Percentiles rank a stretch among this genome's conserved stretches.
Evolutionary conservation across 2,797 vertebrate genomes (phyloP).

Genomic region (Caiman crocodilus): DNA sequence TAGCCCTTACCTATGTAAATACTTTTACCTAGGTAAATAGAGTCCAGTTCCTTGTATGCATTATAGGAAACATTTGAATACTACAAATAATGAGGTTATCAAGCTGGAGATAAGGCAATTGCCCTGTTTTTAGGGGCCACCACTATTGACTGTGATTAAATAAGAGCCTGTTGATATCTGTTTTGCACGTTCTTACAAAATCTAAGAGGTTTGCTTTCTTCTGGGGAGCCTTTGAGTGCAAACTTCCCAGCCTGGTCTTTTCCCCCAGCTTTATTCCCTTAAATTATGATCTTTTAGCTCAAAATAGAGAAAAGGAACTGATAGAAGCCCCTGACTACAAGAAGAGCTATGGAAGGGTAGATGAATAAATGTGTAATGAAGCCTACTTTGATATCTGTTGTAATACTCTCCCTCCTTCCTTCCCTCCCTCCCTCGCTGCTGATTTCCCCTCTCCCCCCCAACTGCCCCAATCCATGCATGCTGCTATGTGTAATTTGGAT

Average conservation of each 20-base stretch:
- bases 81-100: constrained; percentile 71
- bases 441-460: neutral
- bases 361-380: neutral
- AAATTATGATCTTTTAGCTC: constrained; percentile 41
- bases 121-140: constrained; percentile 61
- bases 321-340: neutral
- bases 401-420: neutral
- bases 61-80: constrained; percentile 45
- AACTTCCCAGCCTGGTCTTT: neutral
- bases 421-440: neutral
- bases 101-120: constrained; percentile 52
- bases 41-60: neutral
- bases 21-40: constrained; percentile 60
- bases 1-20: neutral
- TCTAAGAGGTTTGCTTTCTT: constrained; percentile 7
- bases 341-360: neutral
- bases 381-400: fast-evolving
- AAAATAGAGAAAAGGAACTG: constrained; percentile 33
- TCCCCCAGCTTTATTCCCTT: constrained; percentile 47
- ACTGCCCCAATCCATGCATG: too few relatives aligned
- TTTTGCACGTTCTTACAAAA: constrained; percentile 36
- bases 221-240: constrained; percentile 19
- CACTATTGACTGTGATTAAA: constrained; percentile 57
- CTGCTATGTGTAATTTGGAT: neutral
- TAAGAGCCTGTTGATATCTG: constrained; percentile 14